phyloP scores from a whole-genome alignment of 2,888 invertebrate species.

The Xylocampa areola region DNA sequence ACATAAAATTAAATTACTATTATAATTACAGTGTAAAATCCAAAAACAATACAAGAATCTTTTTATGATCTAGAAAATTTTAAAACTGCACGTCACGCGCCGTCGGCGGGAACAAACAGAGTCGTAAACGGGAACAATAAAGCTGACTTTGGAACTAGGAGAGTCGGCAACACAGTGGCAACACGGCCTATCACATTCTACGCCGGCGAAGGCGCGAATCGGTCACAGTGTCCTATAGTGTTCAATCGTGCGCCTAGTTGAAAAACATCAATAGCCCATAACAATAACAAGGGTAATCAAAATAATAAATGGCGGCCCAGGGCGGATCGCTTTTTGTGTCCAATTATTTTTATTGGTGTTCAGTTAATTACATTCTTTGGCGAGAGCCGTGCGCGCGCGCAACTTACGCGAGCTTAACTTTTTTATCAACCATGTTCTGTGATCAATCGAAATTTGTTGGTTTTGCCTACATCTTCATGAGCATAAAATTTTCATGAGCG shows the following conservation, averaged over 20 bases:
- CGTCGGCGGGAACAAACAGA: conserved; percentile 71
- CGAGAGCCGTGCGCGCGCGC: conserved; percentile 71
- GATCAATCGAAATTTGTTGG: conserved; percentile 55
- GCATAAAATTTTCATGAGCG: conserved; percentile 46
- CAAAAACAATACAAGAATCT: conserved; percentile 55
- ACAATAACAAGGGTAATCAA: conserved; percentile 85
- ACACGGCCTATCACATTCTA: conserved; percentile 22
- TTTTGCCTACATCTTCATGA: conserved; percentile 53
- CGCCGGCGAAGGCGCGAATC: conserved; percentile 12
- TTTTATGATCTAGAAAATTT: conserved; percentile 59
- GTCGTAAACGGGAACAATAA: conserved; percentile 74
- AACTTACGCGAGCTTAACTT: conserved; percentile 58
- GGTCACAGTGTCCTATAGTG: conserved; percentile 53
- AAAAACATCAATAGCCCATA: conserved; percentile 69
- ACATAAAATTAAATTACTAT: conserved; percentile 50
- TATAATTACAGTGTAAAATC: conserved; percentile 52
- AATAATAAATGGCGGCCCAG: conserved; percentile 83
- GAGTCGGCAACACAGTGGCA: conserved; percentile 54
- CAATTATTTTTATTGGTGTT: conserved; percentile 88
- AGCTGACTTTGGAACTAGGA: conserved; percentile 56
- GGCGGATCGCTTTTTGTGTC: conserved; percentile 82
- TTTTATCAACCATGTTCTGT: conserved; percentile 61
- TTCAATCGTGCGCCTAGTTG: conserved; percentile 58
- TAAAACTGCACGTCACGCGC: conserved; percentile 68
- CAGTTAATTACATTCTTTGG: conserved; percentile 86